Base-by-base conservation (phyloP, 2,113 vertebrate genomes). In the Anas platyrhynchos region DNA sequence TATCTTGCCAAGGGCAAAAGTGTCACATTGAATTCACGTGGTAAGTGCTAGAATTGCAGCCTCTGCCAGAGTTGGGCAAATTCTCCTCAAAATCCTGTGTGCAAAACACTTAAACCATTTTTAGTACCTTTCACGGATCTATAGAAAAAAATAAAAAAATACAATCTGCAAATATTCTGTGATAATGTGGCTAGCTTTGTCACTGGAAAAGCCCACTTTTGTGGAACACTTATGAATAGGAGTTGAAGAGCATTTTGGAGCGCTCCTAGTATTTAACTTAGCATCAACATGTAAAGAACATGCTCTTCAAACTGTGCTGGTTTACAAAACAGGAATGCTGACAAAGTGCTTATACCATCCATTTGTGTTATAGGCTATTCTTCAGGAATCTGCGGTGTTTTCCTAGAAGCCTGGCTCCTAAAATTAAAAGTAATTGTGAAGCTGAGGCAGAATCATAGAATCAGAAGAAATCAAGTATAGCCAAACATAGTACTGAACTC, bases 1-100 rank as follows among this genome's bases (percentile, higher is more conserved):
- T 86, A 78, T 89, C 73, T 86, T 88, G 72, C 89, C 72, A 66
- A 32, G 25, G 31, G 87, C 50, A 93, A 83, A 93, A 63, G 32
- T 14, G 34, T 91, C 89, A 77, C 68, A 71, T 13, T 43, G 29
- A 83, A 83, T 91, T 83, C 52, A 74, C 1, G 2, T 50, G 5
- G 6, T 50, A 88, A 86, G 52, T 14, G 48, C 27, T 80, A 77
- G 43, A 89, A 63, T 27, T 91, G 55, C 72, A 89, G 54, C 32
- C 43, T 83, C 82, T 73, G 56, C 34, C 66, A 91, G 56, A 65
- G 62, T 72, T 84, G 62, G 52, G 71, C 56, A 93, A 86, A 81
- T 9, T 84, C 21, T 50, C 18, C 38, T 86, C 41, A 74, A 74
- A 93, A 72, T 32, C 2, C 10, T 6, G 29, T 11, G 12, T 55